A percentile compares a stretch with the other conserved stretches of the same genome.
phyloP scores from a whole-genome alignment of 2,888 invertebrate species.

The Thereva unica region DNA sequence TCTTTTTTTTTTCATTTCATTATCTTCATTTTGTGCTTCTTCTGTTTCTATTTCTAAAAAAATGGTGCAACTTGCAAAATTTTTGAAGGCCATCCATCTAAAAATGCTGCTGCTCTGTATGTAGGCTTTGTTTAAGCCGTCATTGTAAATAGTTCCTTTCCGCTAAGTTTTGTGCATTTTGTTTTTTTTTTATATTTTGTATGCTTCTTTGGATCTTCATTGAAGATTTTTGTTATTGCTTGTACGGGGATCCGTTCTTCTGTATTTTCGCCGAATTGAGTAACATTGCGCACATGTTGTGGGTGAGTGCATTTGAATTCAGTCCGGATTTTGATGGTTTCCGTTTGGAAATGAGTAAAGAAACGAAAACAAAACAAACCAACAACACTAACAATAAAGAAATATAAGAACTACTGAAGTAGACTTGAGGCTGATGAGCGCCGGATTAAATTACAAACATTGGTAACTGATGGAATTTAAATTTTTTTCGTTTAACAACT shows the following conservation, averaged over 20 bases:
- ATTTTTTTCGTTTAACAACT: no score
- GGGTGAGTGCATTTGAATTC: conserved; percentile 34
- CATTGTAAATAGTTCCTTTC: conserved; percentile 36
- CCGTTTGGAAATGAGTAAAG: conserved; percentile 24
- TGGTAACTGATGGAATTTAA: no score
- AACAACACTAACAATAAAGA: no score
- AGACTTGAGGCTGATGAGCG: no score
- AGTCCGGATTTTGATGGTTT: conserved; percentile 38
- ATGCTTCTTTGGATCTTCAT: background rate
- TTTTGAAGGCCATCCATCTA: conserved; percentile 34
- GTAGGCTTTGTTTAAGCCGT: conserved; percentile 29
- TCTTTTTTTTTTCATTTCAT: background rate
- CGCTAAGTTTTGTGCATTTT: conserved; percentile 25
- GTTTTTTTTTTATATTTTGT: conserved; percentile 7
- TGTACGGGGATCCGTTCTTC: no score
- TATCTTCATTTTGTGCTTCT: conserved; percentile 7
- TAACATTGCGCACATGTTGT: conserved; percentile 31
- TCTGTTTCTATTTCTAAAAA: conserved; percentile 7
- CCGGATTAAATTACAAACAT: no score
- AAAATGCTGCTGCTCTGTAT: conserved; percentile 10
- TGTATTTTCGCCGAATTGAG: conserved; percentile 14
- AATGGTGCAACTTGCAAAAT: conserved; percentile 23
- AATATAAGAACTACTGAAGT: no score
- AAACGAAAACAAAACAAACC: conserved; percentile 6
- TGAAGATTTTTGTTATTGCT: background rate